phyloP scores from a whole-genome alignment of 2,113 vertebrate genomes.

The Clarias magur region DNA sequence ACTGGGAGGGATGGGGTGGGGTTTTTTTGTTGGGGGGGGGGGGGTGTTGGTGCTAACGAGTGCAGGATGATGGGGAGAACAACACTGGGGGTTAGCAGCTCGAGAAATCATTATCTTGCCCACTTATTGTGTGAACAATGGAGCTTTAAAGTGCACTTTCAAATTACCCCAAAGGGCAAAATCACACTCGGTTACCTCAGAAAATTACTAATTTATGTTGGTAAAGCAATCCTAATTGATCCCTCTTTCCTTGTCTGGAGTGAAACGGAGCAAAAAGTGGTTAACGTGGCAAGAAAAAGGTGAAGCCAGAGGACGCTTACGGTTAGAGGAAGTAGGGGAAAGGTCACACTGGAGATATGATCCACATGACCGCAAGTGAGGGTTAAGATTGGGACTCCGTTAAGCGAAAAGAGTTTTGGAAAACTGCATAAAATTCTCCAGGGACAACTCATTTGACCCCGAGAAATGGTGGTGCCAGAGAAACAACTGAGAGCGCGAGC shows the following conservation, averaged over 20 bases:
- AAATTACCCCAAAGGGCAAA: conserved; percentile 40
- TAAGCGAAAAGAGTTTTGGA: neutral
- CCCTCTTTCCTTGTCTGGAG: neutral
- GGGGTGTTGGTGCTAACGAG: conserved; percentile 58
- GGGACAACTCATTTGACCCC: conserved; percentile 1
- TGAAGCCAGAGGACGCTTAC: neutral
- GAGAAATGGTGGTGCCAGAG: conserved; percentile 18
- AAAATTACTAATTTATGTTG: conserved; percentile 19
- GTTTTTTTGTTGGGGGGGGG: neutral
- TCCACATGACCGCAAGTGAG: neutral
- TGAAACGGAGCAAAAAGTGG: neutral
- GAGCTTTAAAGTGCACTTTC: conserved; percentile 37
- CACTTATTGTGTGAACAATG: conserved; percentile 51
- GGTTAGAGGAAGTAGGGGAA: neutral
- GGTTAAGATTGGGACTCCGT: neutral
- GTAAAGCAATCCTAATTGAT: conserved; percentile 3
- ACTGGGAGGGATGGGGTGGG: neutral
- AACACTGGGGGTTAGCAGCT: conserved; percentile 36
- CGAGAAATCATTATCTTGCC: conserved; percentile 46
- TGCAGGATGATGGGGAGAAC: conserved; percentile 44
- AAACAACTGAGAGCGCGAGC: neutral
- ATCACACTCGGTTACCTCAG: conserved; percentile 6
- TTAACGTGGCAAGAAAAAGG: neutral
- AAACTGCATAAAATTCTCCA: neutral
- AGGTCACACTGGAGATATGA: neutral